Percentiles rank a stretch among this genome's conserved stretches.
These are phyloP conservation scores for Cyanoderma ruficeps DNA, from an alignment of 2,113 vertebrate species.

Conservation along the genomic window DNA sequence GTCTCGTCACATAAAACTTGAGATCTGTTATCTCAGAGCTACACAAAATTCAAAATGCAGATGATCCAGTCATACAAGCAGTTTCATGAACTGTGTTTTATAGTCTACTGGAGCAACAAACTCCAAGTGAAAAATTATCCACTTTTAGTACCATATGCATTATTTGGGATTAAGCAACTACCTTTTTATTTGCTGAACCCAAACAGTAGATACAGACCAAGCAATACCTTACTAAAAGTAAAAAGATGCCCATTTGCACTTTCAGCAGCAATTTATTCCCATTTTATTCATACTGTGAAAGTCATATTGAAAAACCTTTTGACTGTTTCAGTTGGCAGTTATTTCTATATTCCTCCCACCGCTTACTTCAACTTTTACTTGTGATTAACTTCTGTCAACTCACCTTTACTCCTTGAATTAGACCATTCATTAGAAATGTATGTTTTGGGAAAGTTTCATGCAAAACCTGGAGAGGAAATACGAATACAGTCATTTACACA, in stretches of 20 bases:
- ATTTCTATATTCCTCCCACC: neutral
- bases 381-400: neutral
- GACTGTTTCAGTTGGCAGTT: neutral
- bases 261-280: neutral
- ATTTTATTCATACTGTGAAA: neutral
- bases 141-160: neutral
- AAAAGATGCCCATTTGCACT: neutral
- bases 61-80: neutral
- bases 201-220: neutral
- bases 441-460: slow-evolving; percentile 89
- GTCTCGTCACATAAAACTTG: neutral
- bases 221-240: neutral
- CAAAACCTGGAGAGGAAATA: slow-evolving; percentile 77
- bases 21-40: neutral
- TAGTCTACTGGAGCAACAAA: neutral
- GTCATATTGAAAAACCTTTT: neutral
- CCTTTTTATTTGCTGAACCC: neutral
- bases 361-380: neutral
- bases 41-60: neutral
- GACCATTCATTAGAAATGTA: slow-evolving; percentile 88
- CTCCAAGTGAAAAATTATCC: neutral
- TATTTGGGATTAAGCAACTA: neutral
- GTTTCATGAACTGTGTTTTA: neutral
- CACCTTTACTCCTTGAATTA: slow-evolving; percentile 90
- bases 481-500: neutral